Conservation (phyloP, 2,113 vertebrate genomes). For the Sebastes schlegelii region DNA sequence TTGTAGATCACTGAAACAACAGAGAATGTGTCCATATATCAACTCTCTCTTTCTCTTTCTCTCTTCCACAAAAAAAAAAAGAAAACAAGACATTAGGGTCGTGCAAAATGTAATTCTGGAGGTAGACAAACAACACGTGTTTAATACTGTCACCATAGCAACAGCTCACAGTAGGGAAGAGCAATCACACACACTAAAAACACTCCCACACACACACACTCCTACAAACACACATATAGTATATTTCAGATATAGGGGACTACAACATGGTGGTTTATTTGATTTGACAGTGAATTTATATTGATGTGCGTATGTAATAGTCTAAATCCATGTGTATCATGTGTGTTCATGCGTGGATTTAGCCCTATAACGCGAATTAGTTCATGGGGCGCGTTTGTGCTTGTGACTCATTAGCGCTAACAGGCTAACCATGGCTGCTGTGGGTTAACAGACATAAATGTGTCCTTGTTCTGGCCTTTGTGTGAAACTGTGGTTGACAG, state of each 20-base stretch:
- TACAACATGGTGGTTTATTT: neutral
- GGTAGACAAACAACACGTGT: constrained; percentile 72
- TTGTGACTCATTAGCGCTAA: constrained; percentile 26
- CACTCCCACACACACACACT: constrained; percentile 27
- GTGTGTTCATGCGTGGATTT: neutral
- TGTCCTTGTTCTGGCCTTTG: constrained; percentile 5
- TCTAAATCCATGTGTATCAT: neutral
- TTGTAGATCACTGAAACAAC: neutral
- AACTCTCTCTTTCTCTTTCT: neutral
- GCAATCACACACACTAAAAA: constrained; percentile 57
- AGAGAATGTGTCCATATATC: neutral
- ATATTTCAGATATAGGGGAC: neutral
- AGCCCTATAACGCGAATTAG: neutral
- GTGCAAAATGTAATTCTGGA: constrained; percentile 71
- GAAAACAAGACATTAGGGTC: constrained; percentile 45
- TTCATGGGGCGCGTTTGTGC: neutral
- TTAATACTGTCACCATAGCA: constrained; percentile 80
- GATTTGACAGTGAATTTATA: neutral
- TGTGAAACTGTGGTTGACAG: constrained; percentile 6
- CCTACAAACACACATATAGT: neutral
- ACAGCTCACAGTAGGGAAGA: constrained; percentile 73
- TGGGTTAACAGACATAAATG: neutral
- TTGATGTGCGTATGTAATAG: neutral
- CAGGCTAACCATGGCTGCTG: neutral
- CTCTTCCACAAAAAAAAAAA: constrained; percentile 25